Base-by-base conservation (phyloP, 2,888 invertebrate genomes). In the Pristionchus maxplancki region DNA sequence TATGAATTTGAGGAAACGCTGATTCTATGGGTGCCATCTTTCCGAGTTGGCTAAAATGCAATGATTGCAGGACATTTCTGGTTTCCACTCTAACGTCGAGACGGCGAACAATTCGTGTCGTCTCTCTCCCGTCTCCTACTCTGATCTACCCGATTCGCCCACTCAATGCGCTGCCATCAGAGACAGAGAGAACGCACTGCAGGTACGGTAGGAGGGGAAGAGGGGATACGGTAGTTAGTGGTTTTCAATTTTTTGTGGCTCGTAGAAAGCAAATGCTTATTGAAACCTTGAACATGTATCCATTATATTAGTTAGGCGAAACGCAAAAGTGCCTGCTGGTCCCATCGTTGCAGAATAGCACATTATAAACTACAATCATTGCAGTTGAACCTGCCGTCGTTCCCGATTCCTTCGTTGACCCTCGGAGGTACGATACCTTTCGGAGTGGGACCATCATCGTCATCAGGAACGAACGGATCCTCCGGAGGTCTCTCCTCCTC, bases 71-170 rank as follows among this genome's bases (percentile, higher is more conserved):
- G 86, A 87, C 34, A 71, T 71, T 24, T 71, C 86, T 13, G 92
- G 92, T 5, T 92, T 91, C 90, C 90, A 91, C 71, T 90, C 90
- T 8, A 89, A 89, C 0, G 87, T 91, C 40, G 91, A 92, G 62
- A 92, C 92, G 13, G 90, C 91, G 15, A 90, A 91, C 87, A 92
- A 91, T 88, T 92, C 92, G 24, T 89, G 91, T 24, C 90, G 90
- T 20, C 89, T 93, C 1, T 93, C 93, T 4, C 93, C 93, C 37
- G 90, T 92, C 11, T 93, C 93, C 24, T 89, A 89, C 28, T 90
- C 91, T 17, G 93, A 93, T 48, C 89, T 93, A 48, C 93, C 93
- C 34, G 93, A 92, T 50, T 93, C 93, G 11, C 93, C 93, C 37
- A 93, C 93, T 1, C 91, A 93, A 84, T 93, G 90, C 78, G 88